Base-by-base conservation (phyloP, 2,888 invertebrate species). In the Parthenolecanium corni region DNA sequence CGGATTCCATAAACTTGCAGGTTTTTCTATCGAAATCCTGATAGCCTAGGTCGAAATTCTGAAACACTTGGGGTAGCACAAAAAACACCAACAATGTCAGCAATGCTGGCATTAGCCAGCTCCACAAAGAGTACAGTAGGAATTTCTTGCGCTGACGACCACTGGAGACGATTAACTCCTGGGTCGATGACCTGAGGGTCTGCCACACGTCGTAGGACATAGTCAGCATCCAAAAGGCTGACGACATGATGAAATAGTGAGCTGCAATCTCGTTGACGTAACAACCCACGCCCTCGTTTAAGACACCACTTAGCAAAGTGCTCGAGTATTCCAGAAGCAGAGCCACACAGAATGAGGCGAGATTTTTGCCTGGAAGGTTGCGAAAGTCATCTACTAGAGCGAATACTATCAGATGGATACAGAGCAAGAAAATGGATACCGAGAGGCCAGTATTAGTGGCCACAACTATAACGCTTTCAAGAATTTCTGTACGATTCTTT, bases 201-300 rank as follows among this genome's bases (percentile, higher is more conserved):
- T 72, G 71, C 72, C 73, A 75, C 16, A 74, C 76, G 67, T 79
- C 79, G 69, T 75, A 75, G 0, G 79, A 75, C 71, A 79, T 74
- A 4, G 77, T 74, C 54, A 76, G 74, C 75, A 77, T 77, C 80
- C 80, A 80, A 64, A 74, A 74, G 68, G 79, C 79, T 1, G 78
- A 74, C 0, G 77, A 73, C 64, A 79, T 70, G 69, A 77, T 78
- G 66, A 74, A 73, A 70, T 75, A 79, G 67, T 78, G 77, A 63
- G 76, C 74, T 20, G 73, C 66, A 1, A 76, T 71, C 2, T 74
- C 78, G 6, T 76, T 68, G 1, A 72, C 68, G 12, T 73, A 69
- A 66, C 78, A 78, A 6, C 70, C 14, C 2, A 65, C 64, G 18
- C 66, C 66, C 18, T 72, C 69, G n/a, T n/a, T n/a, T 49, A 74